phyloP scores from a whole-genome alignment of 1,140 invertebrate species.

The Panagrolaimus sp. region DNA sequence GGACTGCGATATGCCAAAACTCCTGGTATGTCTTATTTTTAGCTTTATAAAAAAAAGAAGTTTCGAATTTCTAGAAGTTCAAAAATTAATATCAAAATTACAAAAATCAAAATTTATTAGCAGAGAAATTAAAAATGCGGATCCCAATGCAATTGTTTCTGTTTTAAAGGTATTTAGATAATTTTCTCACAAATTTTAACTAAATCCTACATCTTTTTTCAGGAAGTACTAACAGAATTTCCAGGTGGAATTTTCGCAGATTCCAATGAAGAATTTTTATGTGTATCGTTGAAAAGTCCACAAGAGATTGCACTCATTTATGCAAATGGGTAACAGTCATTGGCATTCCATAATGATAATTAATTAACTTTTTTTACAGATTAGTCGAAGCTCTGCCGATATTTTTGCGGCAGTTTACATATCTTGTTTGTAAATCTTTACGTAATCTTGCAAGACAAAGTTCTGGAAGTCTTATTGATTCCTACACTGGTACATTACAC shows the following conservation, averaged over 20 bases:
- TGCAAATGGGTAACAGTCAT: slow-evolving; percentile 23
- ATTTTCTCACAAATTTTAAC: not conserved
- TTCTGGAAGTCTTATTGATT: slow-evolving; percentile 29
- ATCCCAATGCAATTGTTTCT: slow-evolving; percentile 32
- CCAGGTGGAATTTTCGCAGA: slow-evolving; percentile 38
- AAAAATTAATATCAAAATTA: slow-evolving; percentile 26
- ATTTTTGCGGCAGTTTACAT: slow-evolving; percentile 38
- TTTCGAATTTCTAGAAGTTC: slow-evolving; percentile 27
- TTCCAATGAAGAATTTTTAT: slow-evolving; percentile 32
- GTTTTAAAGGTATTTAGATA: slow-evolving; percentile 19
- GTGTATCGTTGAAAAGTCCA: slow-evolving; percentile 20
- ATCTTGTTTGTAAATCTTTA: slow-evolving; percentile 31
- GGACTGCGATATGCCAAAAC: slow-evolving; percentile 33
- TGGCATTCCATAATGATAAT: not conserved
- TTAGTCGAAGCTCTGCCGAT: slow-evolving; percentile 28
- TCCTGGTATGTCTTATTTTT: slow-evolving; percentile 25
- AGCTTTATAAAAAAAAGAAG: not conserved
- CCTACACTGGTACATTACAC: slow-evolving; percentile 30
- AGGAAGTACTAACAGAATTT: slow-evolving; percentile 36
- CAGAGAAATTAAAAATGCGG: slow-evolving; percentile 23
- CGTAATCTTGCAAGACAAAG: slow-evolving; percentile 31
- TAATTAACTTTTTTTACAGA: slow-evolving; percentile 18
- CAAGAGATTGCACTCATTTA: slow-evolving; percentile 34
- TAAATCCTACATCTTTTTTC: slow-evolving; percentile 11
- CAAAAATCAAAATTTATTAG: slow-evolving; percentile 23